Conservation (phyloP, 2,113 vertebrate species). For the Nerophis lumbriciformis region DNA sequence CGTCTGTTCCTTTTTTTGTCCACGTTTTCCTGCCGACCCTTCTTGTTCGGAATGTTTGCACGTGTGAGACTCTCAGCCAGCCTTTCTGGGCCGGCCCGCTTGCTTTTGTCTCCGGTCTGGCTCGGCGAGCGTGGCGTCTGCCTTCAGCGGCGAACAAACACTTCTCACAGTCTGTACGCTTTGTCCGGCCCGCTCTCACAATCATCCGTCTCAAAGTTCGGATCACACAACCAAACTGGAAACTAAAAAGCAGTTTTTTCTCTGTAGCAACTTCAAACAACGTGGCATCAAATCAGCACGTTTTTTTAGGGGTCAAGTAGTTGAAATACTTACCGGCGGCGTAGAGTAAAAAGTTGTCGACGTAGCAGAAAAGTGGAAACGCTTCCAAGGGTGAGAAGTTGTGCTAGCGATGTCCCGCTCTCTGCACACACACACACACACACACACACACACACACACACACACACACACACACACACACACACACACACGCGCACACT, state of each 20-base stretch:
- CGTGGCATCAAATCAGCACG: not conserved
- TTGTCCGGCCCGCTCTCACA: slow-evolving; percentile 27
- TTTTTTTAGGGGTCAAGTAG: slow-evolving; percentile 2
- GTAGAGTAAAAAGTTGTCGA: slow-evolving; percentile 24
- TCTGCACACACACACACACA: slow-evolving; percentile 4
- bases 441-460: slow-evolving; percentile 11
- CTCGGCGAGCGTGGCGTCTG: slow-evolving; percentile 65
- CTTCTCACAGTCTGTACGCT: slow-evolving; percentile 41
- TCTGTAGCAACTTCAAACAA: not conserved
- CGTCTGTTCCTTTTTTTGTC: no score
- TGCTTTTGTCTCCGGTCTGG: slow-evolving; percentile 94
- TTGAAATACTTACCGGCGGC: slow-evolving; percentile 51
- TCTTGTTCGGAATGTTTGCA: not conserved
- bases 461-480: slow-evolving; percentile 7
- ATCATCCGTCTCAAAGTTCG: slow-evolving; percentile 37
- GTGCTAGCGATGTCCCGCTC: slow-evolving; percentile 17
- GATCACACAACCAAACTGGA: slow-evolving; percentile 23
- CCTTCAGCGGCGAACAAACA: slow-evolving; percentile 25
- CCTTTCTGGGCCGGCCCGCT: slow-evolving; percentile 84
- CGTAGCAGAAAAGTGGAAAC: slow-evolving; percentile 32
- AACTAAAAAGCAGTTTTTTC: no score
- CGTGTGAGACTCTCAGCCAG: slow-evolving; percentile 69
- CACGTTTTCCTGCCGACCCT: no score
- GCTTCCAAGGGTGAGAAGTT: slow-evolving; percentile 58
- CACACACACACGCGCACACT: slow-evolving; percentile 16